Base-by-base conservation (phyloP, 2,797 vertebrate genomes). In the Cyprinodon diabolis region DNA sequence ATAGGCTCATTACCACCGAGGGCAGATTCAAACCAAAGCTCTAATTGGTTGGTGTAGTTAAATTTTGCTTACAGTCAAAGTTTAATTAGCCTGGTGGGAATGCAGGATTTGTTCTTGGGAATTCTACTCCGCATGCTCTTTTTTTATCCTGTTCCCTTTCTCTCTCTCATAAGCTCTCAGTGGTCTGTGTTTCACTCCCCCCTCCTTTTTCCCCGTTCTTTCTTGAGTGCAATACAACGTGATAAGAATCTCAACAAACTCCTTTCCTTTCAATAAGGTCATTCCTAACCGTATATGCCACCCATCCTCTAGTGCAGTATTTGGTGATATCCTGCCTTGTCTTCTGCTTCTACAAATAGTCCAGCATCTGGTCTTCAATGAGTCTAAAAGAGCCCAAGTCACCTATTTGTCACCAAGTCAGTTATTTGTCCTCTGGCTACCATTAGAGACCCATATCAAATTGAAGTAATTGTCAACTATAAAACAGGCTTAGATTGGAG, bases 31-130 rank as follows among this genome's bases (percentile, higher is more conserved):
- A 78, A 75, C 63, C 86, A 75, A 76, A 69, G 83, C 88, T 91
- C 80, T 91, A 89, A 92, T 89, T 90, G 89, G 91, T 67, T 90
- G 88, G 90, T 91, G 88, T 93, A 91, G 93, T 93, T 94, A 93
- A 88, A 75, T 83, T 82, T 87, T 76, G 80, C 84, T 87, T 83
- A 91, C 84, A 88, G 88, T 89, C 88, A 88, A 83, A 92, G 91
- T 93, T 93, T 92, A 94, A 94, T 93, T 92, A 91, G 90, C 74
- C 92, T 82, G 75, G 23, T 76, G 91, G 91, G 91, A 89, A 82
- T 80, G 74, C 81, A 72, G 77, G 79, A 79, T 76, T 84, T 21
- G 3, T 82, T 84, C 63, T 75, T 63, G 19, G 75, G 67, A 87
- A 86, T 84, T 81, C 78, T 72, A 49, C 66, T 70, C 54, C 0